These are phyloP conservation scores for Hermodice carunculata DNA, from an alignment of 2,888 invertebrate species.

Conservation along the genomic window DNA sequence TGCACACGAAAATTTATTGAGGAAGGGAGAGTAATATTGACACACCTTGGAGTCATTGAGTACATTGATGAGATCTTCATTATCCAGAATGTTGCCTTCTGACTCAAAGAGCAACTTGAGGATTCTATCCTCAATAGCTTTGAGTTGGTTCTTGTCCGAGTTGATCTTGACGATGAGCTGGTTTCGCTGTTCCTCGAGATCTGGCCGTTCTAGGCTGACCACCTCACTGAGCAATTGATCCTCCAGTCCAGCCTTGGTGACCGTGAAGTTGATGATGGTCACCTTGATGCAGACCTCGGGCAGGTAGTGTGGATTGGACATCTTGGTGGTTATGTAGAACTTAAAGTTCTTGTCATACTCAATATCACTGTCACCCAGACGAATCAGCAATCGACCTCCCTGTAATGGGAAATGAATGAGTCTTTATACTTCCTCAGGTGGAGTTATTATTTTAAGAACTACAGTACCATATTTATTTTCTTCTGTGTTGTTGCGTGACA, in stretches of 20 bases:
- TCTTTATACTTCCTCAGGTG: neutral
- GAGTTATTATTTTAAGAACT: too few species aligned
- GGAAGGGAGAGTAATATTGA: too few species aligned
- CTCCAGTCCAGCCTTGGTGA: conserved; percentile 68
- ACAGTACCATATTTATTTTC: too few species aligned
- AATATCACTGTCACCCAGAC: conserved; percentile 70
- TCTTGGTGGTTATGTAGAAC: conserved; percentile 71
- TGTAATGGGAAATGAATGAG: conserved; percentile 32
- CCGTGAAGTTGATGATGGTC: conserved; percentile 71
- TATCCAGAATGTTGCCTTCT: conserved; percentile 70
- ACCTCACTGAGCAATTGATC: conserved; percentile 70
- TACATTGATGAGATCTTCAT: conserved; percentile 70
- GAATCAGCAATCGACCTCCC: conserved; percentile 69
- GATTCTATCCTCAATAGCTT: conserved; percentile 70
- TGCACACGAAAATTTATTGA: neutral
- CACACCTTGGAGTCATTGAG: conserved; percentile 70
- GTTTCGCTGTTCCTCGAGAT: conserved; percentile 70
- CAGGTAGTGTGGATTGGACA: conserved; percentile 70
- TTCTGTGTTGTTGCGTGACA: too few species aligned
- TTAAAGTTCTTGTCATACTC: conserved; percentile 70
- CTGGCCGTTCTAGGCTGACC: conserved; percentile 69
- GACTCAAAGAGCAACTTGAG: conserved; percentile 70
- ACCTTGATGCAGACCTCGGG: conserved; percentile 71
- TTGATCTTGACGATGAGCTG: conserved; percentile 70
- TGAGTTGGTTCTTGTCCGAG: conserved; percentile 69